A percentile compares a stretch with the other conserved stretches of the same genome.
These are phyloP conservation scores for Pseudotriccus pelzelni DNA, from an alignment of 2,797 vertebrate species.

Conservation along the genomic window DNA sequence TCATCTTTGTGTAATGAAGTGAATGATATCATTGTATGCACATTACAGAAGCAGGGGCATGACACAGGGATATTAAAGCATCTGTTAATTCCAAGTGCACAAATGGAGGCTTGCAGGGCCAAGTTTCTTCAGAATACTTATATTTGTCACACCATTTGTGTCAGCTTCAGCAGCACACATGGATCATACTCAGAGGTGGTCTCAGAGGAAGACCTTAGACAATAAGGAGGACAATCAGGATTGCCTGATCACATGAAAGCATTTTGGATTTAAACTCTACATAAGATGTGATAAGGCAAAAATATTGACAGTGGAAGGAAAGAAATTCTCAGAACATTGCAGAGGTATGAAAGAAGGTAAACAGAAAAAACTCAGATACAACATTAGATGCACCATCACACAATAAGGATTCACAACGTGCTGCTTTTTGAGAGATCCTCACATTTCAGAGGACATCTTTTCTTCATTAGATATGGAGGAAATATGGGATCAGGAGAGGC, in stretches of 20 bases:
- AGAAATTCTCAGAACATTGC: not conserved
- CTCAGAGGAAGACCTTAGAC: not conserved
- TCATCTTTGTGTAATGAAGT: slow-evolving; percentile 27
- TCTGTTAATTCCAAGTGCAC: not conserved
- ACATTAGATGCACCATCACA: not conserved
- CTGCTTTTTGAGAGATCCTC: not conserved
- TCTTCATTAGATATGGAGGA: not conserved
- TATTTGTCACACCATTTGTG: not conserved
- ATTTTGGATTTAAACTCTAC: not conserved
- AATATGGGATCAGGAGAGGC: not conserved
- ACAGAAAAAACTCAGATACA: not conserved
- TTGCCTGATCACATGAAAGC: not conserved
- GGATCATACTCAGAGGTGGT: not conserved
- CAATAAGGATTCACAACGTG: not conserved
- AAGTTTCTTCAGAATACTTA: not conserved
- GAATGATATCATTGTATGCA: slow-evolving; percentile 33
- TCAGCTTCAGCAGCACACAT: not conserved
- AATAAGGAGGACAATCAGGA: not conserved
- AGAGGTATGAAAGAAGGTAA: not conserved
- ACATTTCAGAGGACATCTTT: not conserved
- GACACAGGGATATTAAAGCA: not conserved
- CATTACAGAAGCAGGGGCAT: not conserved
- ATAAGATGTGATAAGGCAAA: not conserved
- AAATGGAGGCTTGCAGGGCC: not conserved
- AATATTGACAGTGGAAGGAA: not conserved